Conservation (phyloP, 2,113 vertebrate genomes). For the Elephas maximus region DNA sequence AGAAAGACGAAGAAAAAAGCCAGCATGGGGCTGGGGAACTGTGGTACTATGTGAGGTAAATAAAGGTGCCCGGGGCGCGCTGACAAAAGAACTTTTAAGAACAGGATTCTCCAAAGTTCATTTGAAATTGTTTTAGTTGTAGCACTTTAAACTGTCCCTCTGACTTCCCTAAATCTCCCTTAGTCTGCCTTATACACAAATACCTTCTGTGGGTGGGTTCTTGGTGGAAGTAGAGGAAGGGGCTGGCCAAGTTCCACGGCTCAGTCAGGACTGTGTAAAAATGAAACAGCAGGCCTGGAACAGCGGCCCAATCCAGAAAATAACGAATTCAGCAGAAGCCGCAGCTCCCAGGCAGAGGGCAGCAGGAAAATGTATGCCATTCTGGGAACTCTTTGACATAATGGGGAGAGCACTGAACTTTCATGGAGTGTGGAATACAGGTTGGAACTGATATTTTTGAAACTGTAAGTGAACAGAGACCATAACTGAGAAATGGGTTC, state of each 20-base stretch:
- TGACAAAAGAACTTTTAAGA: background rate
- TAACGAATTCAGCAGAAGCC: conserved; percentile 75
- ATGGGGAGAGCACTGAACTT: background rate
- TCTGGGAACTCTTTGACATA: conserved; percentile 14
- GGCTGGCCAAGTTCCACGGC: background rate
- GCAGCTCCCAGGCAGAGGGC: background rate
- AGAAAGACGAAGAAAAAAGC: background rate
- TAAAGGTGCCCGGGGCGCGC: background rate
- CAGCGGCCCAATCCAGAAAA: conserved; percentile 32
- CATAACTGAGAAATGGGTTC: background rate
- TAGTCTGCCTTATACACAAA: background rate
- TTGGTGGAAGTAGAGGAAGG: conserved; percentile 30
- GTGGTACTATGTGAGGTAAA: background rate
- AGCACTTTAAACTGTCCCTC: background rate
- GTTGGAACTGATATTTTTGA: background rate
- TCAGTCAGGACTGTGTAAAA: conserved; percentile 25
- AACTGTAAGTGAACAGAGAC: background rate
- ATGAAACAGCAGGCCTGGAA: conserved; percentile 45
- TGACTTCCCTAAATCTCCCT: background rate
- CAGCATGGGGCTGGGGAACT: background rate
- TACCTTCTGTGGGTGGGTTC: background rate
- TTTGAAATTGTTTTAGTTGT: background rate
- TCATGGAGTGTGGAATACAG: background rate
- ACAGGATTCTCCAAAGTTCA: background rate
- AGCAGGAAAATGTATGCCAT: background rate